Evolutionary conservation across 2,113 vertebrate species (phyloP).

Genomic region (Maccullochella peelii): DNA sequence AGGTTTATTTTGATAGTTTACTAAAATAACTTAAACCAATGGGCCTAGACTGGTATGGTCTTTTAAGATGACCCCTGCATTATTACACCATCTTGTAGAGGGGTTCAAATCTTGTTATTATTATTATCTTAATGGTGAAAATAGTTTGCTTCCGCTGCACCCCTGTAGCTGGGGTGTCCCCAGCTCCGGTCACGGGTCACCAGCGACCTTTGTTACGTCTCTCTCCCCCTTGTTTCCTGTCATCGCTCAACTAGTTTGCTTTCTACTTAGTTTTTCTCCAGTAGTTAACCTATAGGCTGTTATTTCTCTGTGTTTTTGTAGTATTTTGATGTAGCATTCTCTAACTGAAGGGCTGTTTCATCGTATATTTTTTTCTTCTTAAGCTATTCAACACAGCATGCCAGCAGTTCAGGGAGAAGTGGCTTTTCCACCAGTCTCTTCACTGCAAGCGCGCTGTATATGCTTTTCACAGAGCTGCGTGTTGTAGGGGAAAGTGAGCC

Average conservation of each 20-base stretch:
- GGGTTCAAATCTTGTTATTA: too few species aligned
- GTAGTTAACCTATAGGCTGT: neutral
- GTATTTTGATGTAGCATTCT: constrained; percentile 11
- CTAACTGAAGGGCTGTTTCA: constrained; percentile 11
- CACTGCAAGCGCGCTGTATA: constrained; percentile 26
- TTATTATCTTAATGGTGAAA: neutral
- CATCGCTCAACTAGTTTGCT: neutral
- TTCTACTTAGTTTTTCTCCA: neutral
- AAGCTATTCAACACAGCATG: constrained; percentile 22
- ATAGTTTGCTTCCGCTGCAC: neutral
- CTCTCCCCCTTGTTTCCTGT: neutral
- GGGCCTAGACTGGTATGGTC: neutral
- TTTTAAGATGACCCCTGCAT: neutral
- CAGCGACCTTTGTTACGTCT: neutral
- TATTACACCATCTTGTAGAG: too few species aligned
- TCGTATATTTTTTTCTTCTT: neutral
- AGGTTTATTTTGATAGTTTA: too few species aligned
- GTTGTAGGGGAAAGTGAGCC: constrained; percentile 38
- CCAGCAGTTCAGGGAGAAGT: constrained; percentile 25
- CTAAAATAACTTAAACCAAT: neutral
- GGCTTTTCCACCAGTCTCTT: constrained; percentile 37
- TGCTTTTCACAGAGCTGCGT: constrained; percentile 2
- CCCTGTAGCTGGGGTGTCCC: too few species aligned
- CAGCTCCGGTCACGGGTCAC: neutral
- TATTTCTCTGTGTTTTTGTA: neutral